Evolutionary conservation across 2,888 invertebrate species (phyloP).

Genomic region (Sympetrum striolatum): DNA sequence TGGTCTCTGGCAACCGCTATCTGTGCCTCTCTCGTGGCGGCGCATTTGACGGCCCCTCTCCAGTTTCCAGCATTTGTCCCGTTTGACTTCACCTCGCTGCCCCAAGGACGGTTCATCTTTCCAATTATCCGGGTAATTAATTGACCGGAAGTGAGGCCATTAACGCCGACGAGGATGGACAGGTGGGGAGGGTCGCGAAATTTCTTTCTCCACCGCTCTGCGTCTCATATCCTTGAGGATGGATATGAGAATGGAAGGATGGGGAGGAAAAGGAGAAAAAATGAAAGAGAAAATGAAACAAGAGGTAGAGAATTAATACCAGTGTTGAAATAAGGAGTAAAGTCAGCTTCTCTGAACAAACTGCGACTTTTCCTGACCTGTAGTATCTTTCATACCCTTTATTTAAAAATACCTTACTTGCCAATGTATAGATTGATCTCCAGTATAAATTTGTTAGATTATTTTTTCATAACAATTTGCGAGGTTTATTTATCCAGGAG

Average conservation of each 20-base stretch:
- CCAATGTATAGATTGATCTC: no score
- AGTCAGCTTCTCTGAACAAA: no score
- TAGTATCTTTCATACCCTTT: no score
- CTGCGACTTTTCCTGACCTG: no score
- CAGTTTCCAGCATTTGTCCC: not conserved
- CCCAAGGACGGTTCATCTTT: not conserved
- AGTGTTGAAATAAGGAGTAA: no score
- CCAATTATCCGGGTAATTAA: constrained; percentile 16
- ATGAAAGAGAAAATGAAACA: no score
- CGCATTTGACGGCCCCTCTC: not conserved
- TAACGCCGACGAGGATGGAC: not conserved
- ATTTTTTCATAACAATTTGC: no score
- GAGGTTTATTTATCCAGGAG: no score
- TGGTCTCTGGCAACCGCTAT: not conserved
- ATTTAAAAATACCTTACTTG: no score
- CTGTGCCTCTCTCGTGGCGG: not conserved
- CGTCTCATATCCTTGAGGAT: not conserved
- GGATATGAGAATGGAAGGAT: not conserved
- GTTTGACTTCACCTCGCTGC: not conserved
- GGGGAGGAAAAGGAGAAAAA: no score
- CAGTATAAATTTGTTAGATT: no score
- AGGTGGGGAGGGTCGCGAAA: constrained; percentile 9
- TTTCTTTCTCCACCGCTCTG: not conserved
- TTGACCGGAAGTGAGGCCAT: not conserved
- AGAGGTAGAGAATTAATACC: no score